Evolutionary conservation across 1,140 invertebrate genomes (phyloP), one percentile per base, ranked within the genome.

Genomic region (Mercenaria mercenaria): DNA sequence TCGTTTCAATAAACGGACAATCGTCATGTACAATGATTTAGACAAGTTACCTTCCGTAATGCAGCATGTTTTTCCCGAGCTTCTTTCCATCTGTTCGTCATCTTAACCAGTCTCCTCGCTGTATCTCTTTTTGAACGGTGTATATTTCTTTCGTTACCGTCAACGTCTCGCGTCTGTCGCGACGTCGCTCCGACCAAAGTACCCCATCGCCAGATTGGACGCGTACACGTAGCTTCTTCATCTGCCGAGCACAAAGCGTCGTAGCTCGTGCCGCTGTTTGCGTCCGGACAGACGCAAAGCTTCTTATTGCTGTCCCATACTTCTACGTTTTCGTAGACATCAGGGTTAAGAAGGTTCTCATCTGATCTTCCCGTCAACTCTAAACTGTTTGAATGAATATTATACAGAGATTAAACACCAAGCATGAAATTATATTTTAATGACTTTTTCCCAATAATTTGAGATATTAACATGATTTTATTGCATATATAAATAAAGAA

Each of bases 301-400:
- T 64, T 84, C 32, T 67, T 29, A 39, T 84, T 32, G 10, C 8
- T 39, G 20, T 61, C 39, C 81, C 81, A 84, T 1, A 1, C 37
- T 47, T 32, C 20, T 6, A 47, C 43, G 39, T 84, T 67, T 18
- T 69, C 13, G 32, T 84, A 84, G 15, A 56, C 39, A 26, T 39
- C 47, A 20, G 41, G 41, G 32, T 76, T 86, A 6, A 86, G 47
- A 29, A 86, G 69, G 23, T 32, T 86, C 39, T 77, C 83, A 15
- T 86, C 32, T 10, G 10, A n/a, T 67, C 59, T 61, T 15, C 47
- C 43, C 23, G 56, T 80, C 18, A 39, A 39, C n/a, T 1, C 47
- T 11, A 80, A 52, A 15, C 29, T 32, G 13, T 11, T 52, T 29
- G 23, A 29, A 50, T 26, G 15, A 52, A 47, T 52, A 50, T 50